Base-by-base conservation (phyloP, 2,888 invertebrate genomes). In the Cinara cedri region DNA sequence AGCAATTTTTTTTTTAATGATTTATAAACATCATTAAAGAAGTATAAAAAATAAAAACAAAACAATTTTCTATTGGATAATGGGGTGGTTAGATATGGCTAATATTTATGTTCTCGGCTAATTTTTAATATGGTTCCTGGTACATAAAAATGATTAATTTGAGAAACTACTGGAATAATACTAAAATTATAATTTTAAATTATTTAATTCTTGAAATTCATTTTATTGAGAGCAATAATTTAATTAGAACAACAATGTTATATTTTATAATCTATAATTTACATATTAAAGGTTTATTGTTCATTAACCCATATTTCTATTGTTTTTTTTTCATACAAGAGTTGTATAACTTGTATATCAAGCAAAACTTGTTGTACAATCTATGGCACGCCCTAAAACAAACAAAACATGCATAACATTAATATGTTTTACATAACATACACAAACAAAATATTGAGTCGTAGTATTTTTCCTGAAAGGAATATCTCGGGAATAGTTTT, bases 321-420 rank as follows among this genome's bases (percentile, higher is more conserved):
- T 54, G 51, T 63, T 21, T 54, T 74, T 13, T 74, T 63, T 34
- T 34, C 21, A 34, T 34, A 34, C 34, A 72, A 16, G 54, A 44
- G 42, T 42, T 60, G 26, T 24, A 16, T 54, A 21, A 42, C 42
- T 54, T 55, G 10, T 21, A 49, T 51, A 26, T 60, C 70, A 70
- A 54, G 60, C 76, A 49, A 57, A 68, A 16, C 57, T 66, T 14
- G 24, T 76, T 66, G 65, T 55, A 57, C 24, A 46, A 2, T 68
- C 11, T 26, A 68, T 66, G 55, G 66, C 76, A 49, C 66, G 46
- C 46, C 55, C 76, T 76, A 76, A 57, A 76, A 57, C 19, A 65
- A 54, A 63, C 57, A 34, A 19, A 46, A 21, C 6, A 70, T 51
- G 49, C 24, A 63, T 60, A 10, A n/a, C 19, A 16, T 55, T 42